Percentiles rank a stretch among this genome's conserved stretches.
Evolutionary conservation across 2,113 vertebrate genomes (phyloP).

Genomic region (Heterotilapia buettikoferi): DNA sequence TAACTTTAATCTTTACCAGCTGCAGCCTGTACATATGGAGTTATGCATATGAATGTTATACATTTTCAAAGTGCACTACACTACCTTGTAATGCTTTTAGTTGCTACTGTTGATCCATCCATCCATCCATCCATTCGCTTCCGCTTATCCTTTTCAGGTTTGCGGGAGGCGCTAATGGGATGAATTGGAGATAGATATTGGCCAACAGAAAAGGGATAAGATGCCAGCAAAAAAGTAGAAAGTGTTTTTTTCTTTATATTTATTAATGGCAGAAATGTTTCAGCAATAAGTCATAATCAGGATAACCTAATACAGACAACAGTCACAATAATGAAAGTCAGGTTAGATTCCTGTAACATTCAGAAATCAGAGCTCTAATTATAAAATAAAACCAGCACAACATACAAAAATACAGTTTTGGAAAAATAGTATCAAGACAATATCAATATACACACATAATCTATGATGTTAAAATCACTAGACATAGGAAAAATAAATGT

Average conservation of each 20-base stretch:
- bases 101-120: not conserved
- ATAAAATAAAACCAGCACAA: fast-evolving
- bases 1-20: not conserved
- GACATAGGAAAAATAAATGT: not conserved
- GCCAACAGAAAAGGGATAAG: not conserved
- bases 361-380: not conserved
- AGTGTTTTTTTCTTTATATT: not conserved
- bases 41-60: not conserved
- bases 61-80: not conserved
- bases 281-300: not conserved
- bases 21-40: not conserved
- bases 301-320: not conserved
- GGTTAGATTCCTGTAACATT: not conserved
- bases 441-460: not conserved
- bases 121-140: not conserved
- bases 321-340: not conserved
- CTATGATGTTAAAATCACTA: not conserved
- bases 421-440: not conserved
- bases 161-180: not conserved
- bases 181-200: not conserved
- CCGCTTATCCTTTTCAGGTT: not conserved
- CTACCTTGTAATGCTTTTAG: not conserved
- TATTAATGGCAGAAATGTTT: not conserved
- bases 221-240: not conserved
- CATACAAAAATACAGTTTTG: not conserved